Percentiles rank a stretch among this genome's conserved stretches.
Conservation (phyloP, 2,888 invertebrate genomes). For the Oligia strigilis region DNA sequence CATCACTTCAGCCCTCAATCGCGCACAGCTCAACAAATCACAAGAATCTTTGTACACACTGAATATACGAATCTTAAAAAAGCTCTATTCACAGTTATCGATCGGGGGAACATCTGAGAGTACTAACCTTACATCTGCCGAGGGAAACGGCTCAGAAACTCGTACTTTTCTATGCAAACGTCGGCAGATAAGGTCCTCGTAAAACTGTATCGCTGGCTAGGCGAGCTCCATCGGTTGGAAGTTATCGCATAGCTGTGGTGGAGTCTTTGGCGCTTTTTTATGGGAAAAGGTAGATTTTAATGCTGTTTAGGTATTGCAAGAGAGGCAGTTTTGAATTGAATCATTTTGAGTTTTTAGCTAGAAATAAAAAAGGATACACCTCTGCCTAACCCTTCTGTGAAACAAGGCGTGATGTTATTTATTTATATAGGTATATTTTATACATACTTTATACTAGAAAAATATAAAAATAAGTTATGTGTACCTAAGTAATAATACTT, state of each 20-base stretch:
- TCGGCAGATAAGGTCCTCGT: slow-evolving; percentile 64
- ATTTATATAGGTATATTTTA: no score
- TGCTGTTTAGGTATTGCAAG: background rate
- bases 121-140: slow-evolving; percentile 61
- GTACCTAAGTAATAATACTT: no score
- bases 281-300: background rate
- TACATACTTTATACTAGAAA: no score
- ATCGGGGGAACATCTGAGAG: slow-evolving; percentile 42
- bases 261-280: slow-evolving; percentile 26
- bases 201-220: slow-evolving; percentile 66
- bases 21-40: slow-evolving; percentile 33
- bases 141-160: slow-evolving; percentile 68
- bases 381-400: no score
- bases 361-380: background rate
- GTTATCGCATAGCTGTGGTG: slow-evolving; percentile 50
- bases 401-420: no score
- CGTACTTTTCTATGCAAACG: slow-evolving; percentile 67
- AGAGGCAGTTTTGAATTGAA: background rate
- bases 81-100: slow-evolving; percentile 52
- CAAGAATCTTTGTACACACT: slow-evolving; percentile 30
- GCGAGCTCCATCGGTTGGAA: slow-evolving; percentile 63
- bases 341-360: background rate
- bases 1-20: slow-evolving; percentile 28
- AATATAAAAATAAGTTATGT: no score
- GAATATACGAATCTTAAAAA: slow-evolving; percentile 48